Evolutionary conservation across 2,888 invertebrate species (phyloP).

Genomic region (Polia nebulosa): DNA sequence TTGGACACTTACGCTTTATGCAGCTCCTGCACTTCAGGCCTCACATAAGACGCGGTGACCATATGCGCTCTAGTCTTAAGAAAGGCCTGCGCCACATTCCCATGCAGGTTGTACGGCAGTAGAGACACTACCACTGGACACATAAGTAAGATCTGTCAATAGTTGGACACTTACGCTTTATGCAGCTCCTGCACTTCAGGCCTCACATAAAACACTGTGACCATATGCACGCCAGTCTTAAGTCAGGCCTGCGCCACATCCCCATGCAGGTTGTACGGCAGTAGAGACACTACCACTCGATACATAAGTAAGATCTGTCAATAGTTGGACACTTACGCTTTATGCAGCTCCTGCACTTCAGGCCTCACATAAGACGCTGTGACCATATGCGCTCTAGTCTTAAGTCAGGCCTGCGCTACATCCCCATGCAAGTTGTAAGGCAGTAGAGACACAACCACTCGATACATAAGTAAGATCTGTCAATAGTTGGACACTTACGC

Average conservation of each 20-base stretch:
- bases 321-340: too few species aligned
- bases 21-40: too few species aligned
- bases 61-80: conserved; percentile 96
- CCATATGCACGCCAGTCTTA: conserved; percentile 96
- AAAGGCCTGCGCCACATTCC: conserved; percentile 96
- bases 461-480: too few species aligned
- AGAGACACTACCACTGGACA: conserved; percentile 97
- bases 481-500: conserved; percentile 92
- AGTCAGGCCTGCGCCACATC: conserved; percentile 97
- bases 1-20: too few species aligned
- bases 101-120: conserved; percentile 97
- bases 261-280: too few species aligned
- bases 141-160: too few species aligned
- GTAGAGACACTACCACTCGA: too few species aligned
- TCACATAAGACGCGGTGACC: too few species aligned
- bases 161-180: conserved; percentile 92
- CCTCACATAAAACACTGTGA: conserved; percentile 98
- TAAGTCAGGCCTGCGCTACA: conserved; percentile 96
- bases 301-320: too few species aligned
- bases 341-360: too few species aligned
- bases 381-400: conserved; percentile 97
- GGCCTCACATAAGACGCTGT: too few species aligned
- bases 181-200: conserved; percentile 96
- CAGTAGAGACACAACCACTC: conserved; percentile 96
- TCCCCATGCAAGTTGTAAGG: conserved; percentile 97